Evolutionary conservation across 2,113 vertebrate genomes (phyloP), one percentile per base, ranked within the genome.

Genomic region (Serilophus lunatus): DNA sequence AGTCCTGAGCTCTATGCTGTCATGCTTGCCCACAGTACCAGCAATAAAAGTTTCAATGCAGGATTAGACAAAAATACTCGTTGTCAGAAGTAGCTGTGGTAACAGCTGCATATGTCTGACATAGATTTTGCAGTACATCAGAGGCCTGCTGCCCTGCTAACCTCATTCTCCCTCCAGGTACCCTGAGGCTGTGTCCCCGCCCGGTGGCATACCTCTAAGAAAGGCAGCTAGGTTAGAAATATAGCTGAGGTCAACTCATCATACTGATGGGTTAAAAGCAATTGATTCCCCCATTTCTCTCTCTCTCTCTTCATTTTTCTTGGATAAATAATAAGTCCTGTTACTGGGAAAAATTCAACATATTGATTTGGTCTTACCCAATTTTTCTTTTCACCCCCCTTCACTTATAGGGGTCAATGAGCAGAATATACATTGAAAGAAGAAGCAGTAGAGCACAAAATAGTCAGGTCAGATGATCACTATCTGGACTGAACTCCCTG

Each of bases 401-500:
- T 14, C 28, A 51, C 38, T 86, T 87, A 91, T 63, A 57, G n/a
- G 65, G 35, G 82, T 42, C 33, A 77, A 44, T 10, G 36, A 66
- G 82, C 25, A 91, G 94, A 93, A 76, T 51, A 82, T 53, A 60
- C 20, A 24, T 40, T 57, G 78, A 93, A 83, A 87, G 50, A 28
- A 82, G 72, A 77, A 78, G 71, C 42, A 95, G 64, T 38, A 83
- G 83, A 75, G 51, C 66, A 90, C 33, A 76, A 64, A 64, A 74
- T 79, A 65, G 77, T 93, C 71, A 82, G 72, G 95, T 92, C 79
- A 78, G 84, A 94, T 44, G 72, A 82, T 84, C 57, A 77, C 75
- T 88, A 23, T 82, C 94, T 82, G 82, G 68, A 91, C 83, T 92
- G 96, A 97, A 88, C 75, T 65, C 74, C 95, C 92, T 91, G 70